Conservation (phyloP, 2,113 vertebrate species). For the Apaloderma vittatum region DNA sequence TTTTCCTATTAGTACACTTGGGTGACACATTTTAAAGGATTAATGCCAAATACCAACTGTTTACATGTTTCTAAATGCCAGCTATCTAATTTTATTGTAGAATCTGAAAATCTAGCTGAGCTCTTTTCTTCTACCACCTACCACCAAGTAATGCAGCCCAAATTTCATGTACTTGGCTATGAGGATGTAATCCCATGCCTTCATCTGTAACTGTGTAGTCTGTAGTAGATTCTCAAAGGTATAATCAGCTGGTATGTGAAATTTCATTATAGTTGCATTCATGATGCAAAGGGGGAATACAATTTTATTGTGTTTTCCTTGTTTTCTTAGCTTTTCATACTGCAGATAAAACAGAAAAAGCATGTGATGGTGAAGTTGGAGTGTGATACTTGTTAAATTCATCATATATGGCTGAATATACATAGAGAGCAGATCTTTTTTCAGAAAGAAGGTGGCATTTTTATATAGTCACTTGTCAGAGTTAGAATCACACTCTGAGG, state of each 20-base stretch:
- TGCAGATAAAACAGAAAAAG: neutral
- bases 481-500: constrained; percentile 1
- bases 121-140: constrained; percentile 6
- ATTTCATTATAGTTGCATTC: neutral
- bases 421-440: neutral
- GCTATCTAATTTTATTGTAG: neutral
- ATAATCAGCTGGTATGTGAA: neutral
- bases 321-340: neutral
- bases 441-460: constrained; percentile 12
- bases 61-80: constrained; percentile 41
- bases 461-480: constrained; percentile 22
- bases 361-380: neutral
- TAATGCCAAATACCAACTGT: neutral
- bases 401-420: neutral
- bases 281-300: neutral
- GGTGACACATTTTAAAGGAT: neutral
- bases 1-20: neutral
- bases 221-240: neutral
- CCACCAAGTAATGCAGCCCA: neutral
- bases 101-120: neutral
- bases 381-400: neutral
- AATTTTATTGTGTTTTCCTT: neutral
- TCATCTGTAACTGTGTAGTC: neutral
- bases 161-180: neutral
- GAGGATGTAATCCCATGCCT: neutral